A percentile compares a stretch with the other conserved stretches of the same genome.
Evolutionary conservation across 2,888 invertebrate species (phyloP).

Genomic region (Myopa tessellatipennis): DNA sequence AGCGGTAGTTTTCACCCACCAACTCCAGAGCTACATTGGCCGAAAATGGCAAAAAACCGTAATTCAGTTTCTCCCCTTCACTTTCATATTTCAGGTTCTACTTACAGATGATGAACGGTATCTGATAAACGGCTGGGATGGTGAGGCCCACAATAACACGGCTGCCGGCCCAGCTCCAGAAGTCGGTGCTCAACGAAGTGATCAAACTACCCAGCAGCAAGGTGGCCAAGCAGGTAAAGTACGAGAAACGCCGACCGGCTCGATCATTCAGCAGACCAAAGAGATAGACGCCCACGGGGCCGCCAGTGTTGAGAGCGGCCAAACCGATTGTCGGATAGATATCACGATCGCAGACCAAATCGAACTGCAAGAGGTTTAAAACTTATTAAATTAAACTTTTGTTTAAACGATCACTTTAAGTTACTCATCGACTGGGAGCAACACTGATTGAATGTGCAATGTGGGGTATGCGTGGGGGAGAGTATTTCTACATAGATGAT

Average conservation of each 20-base stretch:
- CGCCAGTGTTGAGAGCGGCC: slow-evolving; percentile 87
- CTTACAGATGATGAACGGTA: slow-evolving; percentile 94
- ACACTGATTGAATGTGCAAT: too few species aligned
- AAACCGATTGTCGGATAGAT: slow-evolving; percentile 90
- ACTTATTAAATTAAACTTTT: slow-evolving; percentile 55
- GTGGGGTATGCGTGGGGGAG: too few species aligned
- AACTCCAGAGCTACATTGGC: slow-evolving; percentile 82
- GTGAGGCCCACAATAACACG: slow-evolving; percentile 88
- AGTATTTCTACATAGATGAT: too few species aligned
- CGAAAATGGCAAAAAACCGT: background rate
- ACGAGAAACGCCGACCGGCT: slow-evolving; percentile 85
- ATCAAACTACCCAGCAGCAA: slow-evolving; percentile 82
- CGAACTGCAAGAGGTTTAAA: slow-evolving; percentile 73
- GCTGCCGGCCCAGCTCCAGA: slow-evolving; percentile 86
- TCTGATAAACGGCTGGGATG: slow-evolving; percentile 92
- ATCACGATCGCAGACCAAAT: slow-evolving; percentile 87
- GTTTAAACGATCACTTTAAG: too few species aligned
- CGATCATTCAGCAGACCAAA: slow-evolving; percentile 90
- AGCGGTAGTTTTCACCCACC: slow-evolving; percentile 90
- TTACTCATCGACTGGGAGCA: too few species aligned
- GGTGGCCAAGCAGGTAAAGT: slow-evolving; percentile 86
- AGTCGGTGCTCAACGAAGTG: slow-evolving; percentile 82
- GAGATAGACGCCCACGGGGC: slow-evolving; percentile 89
- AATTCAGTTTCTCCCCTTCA: slow-evolving; percentile 5
- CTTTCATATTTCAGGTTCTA: slow-evolving; percentile 49